Evolutionary conservation across 1,140 invertebrate genomes (phyloP), one percentile per base, ranked within the genome.

Genomic region (Drosophila pseudoananassae): DNA sequence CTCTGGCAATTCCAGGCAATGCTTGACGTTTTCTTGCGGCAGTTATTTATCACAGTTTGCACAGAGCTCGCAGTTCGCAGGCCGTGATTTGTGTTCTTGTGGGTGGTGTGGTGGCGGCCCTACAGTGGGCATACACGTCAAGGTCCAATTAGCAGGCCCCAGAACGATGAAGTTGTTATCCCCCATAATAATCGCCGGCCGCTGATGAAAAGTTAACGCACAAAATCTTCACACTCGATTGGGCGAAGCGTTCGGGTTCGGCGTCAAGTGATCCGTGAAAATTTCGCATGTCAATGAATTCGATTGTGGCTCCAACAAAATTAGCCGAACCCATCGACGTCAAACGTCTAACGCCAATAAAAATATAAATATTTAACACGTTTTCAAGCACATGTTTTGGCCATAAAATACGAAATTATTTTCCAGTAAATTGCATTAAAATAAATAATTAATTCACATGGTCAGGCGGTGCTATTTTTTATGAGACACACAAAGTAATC

Each of bases 231-330:
- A 87, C 81, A 87, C 77, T 66, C 60, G 68, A 84, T 78, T 80
- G 55, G 65, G 27, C 33, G 29, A 50, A 23, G 25, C 8, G 58
- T 76, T 51, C 14, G 56, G 14, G 14, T 23, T 20, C n/a, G 38
- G n/a, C 63, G 74, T 33, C 50, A 63, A 60, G 52, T 82, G 81
- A 85, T 82, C 74, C 82, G 73, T 85, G 61, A 85, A 82, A 81
- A 82, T 75, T 78, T 81, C 70, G 81, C 81, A 87, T 82, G 81
- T 85, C 81, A 87, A 66, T 81, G 82, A 63, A 57, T 87, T 75
- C 76, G 76, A 60, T 69, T 79, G 65, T 29, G 38, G 40, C 43
- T 55, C 47, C 46, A 58, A 73, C 66, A 50, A 74, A 87, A 66
- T 87, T 75, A 81, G 77, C 58, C 76, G 17, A 38, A 60, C 63